Percentiles rank a stretch among this genome's conserved stretches.
Conservation (phyloP, 2,888 invertebrate genomes). For the Strigamia crassipes region DNA sequence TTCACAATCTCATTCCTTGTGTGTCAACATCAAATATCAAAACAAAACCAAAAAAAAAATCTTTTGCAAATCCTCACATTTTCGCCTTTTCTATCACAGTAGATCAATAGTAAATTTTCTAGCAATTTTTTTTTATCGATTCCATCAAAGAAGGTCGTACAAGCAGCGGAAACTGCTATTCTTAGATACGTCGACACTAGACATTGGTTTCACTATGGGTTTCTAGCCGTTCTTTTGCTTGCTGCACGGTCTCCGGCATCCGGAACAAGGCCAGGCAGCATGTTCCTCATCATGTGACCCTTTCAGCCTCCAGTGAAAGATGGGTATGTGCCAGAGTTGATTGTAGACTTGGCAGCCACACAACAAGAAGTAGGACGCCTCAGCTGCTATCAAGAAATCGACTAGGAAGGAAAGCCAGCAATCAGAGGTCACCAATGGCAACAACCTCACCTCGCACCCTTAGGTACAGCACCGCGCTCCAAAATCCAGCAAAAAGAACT, state of each 20-base stretch:
- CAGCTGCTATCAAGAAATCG: conserved; percentile 42
- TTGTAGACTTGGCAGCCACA: conserved; percentile 40
- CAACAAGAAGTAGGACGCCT: conserved; percentile 42
- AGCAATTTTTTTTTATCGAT: conserved; percentile 37
- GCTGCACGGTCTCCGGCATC: conserved; percentile 25
- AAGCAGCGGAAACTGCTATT: conserved; percentile 17
- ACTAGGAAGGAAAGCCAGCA: conserved; percentile 40
- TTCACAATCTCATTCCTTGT: too few relatives aligned
- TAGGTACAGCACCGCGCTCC: not conserved
- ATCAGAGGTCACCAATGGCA: conserved; percentile 38
- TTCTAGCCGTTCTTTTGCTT: conserved; percentile 24
- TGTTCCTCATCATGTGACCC: conserved; percentile 42
- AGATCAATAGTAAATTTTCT: conserved; percentile 26
- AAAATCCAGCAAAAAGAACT: not conserved
- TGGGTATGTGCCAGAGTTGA: conserved; percentile 32
- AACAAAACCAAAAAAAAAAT: not conserved
- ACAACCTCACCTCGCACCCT: conserved; percentile 35
- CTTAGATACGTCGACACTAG: conserved; percentile 17
- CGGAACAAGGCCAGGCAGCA: conserved; percentile 40
- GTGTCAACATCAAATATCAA: not conserved
- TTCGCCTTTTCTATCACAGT: not conserved
- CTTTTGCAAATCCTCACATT: not conserved
- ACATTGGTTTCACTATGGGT: conserved; percentile 6
- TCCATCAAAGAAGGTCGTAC: conserved; percentile 27
- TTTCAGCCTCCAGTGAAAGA: conserved; percentile 38